Conservation (phyloP, 2,888 invertebrate genomes). For the Dynastes tityus region DNA sequence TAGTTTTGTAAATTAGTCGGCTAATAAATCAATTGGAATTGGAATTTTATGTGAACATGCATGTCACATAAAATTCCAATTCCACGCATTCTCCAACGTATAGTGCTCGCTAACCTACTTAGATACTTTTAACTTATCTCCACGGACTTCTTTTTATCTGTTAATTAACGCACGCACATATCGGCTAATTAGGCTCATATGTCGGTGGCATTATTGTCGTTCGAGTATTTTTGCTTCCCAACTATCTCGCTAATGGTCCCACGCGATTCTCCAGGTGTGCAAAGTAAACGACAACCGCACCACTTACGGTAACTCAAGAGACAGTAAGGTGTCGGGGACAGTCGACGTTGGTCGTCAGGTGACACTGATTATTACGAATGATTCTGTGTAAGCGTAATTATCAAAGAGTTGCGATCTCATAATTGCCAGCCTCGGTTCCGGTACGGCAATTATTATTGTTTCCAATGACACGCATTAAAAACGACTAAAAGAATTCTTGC, state of each 20-base stretch:
- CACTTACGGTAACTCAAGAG: constrained; percentile 29
- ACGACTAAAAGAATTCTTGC: constrained; percentile 25
- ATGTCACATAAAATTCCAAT: constrained; percentile 31
- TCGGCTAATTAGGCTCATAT: constrained; percentile 35
- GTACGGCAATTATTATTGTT: constrained; percentile 43
- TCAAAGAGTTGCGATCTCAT: constrained; percentile 52
- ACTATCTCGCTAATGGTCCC: constrained; percentile 42
- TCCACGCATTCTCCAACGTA: constrained; percentile 12
- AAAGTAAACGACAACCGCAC: constrained; percentile 20
- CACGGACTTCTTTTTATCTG: constrained; percentile 4
- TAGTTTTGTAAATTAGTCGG: background rate
- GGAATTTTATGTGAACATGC: too few species aligned
- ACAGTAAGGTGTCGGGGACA: constrained; percentile 37
- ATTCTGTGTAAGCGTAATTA: constrained; percentile 54
- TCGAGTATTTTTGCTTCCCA: constrained; percentile 31
- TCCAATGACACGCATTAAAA: constrained; percentile 39
- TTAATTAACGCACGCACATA: constrained; percentile 47
- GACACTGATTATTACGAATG: constrained; percentile 56
- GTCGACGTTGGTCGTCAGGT: constrained; percentile 42
- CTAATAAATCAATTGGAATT: constrained; percentile 8
- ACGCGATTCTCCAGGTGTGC: constrained; percentile 46
- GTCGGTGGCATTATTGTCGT: constrained; percentile 45
- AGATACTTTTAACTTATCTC: background rate
- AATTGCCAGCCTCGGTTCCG: constrained; percentile 52
- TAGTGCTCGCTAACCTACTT: constrained; percentile 35